Evolutionary conservation across 2,888 invertebrate genomes (phyloP).

Genomic region (Nomada fucata): DNA sequence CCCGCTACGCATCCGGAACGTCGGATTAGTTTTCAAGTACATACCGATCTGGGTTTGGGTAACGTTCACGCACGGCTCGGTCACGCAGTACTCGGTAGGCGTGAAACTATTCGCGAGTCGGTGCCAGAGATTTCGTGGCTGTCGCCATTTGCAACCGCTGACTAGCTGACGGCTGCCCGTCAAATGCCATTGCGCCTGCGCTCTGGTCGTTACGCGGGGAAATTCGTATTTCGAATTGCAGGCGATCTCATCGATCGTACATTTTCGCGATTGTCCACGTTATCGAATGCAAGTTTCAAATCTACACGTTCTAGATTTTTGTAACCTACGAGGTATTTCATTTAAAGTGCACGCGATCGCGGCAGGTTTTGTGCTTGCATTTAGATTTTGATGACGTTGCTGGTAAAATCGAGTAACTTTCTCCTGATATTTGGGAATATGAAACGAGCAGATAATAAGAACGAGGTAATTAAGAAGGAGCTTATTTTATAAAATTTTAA

Average conservation of each 20-base stretch:
- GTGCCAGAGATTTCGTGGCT: constrained; percentile 80
- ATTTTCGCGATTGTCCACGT: constrained; percentile 10
- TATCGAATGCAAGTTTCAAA: too few relatives aligned
- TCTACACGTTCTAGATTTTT: too few relatives aligned
- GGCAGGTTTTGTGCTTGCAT: too few relatives aligned
- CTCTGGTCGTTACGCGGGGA: constrained; percentile 57
- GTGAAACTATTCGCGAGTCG: constrained; percentile 80
- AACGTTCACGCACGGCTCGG: constrained; percentile 74
- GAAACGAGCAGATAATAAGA: too few relatives aligned
- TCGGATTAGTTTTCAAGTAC: constrained; percentile 63
- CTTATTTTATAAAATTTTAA: not conserved
- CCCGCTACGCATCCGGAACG: constrained; percentile 5
- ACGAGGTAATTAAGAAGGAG: too few relatives aligned
- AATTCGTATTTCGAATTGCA: constrained; percentile 60
- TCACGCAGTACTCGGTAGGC: constrained; percentile 77
- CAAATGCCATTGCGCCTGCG: constrained; percentile 69
- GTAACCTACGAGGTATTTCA: too few relatives aligned
- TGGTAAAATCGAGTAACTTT: too few relatives aligned
- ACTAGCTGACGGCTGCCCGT: constrained; percentile 77
- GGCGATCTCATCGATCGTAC: constrained; percentile 42
- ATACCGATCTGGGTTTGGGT: constrained; percentile 76
- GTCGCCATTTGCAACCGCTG: constrained; percentile 83
- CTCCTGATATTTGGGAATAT: too few relatives aligned
- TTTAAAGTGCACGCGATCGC: too few relatives aligned
- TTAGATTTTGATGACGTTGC: too few relatives aligned